These are phyloP conservation scores for Microcebus murinus DNA, from an alignment of 2,113 vertebrate genomes.

Conservation along the genomic window DNA sequence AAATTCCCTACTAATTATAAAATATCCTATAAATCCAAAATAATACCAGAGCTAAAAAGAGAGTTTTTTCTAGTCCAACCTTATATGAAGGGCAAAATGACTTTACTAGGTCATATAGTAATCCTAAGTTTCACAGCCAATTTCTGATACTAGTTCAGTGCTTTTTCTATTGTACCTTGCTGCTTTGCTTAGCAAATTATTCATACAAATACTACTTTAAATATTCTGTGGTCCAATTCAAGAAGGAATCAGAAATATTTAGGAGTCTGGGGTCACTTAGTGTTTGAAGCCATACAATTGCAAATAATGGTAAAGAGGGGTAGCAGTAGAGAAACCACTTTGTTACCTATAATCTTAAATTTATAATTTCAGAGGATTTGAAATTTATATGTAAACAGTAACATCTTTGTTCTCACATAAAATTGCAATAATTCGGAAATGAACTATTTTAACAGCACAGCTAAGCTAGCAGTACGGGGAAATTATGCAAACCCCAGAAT, in stretches of 20 bases:
- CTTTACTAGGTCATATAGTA: background rate
- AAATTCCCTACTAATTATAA: constrained; percentile 12
- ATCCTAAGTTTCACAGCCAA: background rate
- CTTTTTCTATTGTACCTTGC: background rate
- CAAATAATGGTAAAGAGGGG: background rate
- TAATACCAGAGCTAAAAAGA: constrained; percentile 14
- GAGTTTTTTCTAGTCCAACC: background rate
- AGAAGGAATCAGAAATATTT: constrained; percentile 17
- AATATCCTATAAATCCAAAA: constrained; percentile 39
- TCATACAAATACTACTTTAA: background rate
- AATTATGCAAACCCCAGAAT: background rate
- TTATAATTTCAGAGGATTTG: constrained; percentile 27
- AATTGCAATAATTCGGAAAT: background rate
- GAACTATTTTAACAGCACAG: constrained; percentile 2
- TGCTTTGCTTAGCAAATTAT: background rate
- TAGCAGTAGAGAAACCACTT: background rate
- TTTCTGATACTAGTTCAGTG: constrained; percentile 22
- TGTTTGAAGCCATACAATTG: background rate
- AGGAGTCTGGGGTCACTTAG: background rate
- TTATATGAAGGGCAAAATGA: background rate
- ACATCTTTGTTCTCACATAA: constrained; percentile 31
- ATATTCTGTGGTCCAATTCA: constrained; percentile 11
- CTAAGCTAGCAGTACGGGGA: background rate
- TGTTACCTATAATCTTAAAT: background rate
- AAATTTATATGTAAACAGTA: constrained; percentile 30